These are phyloP conservation scores for Cynopterus sphinx DNA, from an alignment of 2,797 vertebrate species.

Conservation along the genomic window DNA sequence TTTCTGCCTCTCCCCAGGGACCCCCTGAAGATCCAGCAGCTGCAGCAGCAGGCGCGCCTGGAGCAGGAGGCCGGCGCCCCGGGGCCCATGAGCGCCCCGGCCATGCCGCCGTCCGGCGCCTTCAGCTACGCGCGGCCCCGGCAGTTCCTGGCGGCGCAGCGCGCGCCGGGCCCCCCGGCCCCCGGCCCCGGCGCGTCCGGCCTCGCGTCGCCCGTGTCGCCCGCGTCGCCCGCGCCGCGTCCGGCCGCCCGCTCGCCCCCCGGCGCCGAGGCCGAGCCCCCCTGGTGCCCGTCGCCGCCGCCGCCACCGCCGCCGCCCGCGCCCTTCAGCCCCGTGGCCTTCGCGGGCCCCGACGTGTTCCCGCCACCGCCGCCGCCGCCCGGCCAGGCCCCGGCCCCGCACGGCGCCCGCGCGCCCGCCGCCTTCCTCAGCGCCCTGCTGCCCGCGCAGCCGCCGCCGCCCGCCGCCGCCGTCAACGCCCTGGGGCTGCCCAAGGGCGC, in stretches of 20 bases:
- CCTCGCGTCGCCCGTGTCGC: conserved; percentile 94
- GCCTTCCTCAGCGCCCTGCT: conserved; percentile 95
- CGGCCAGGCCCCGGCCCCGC: conserved; percentile 82
- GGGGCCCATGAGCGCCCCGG: conserved; percentile 87
- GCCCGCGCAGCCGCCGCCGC: conserved; percentile 88
- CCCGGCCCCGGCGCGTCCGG: conserved; percentile 93
- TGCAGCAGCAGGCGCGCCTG: conserved; percentile 94
- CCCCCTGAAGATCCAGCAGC: conserved; percentile 93
- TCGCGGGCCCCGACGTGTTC: conserved; percentile 88
- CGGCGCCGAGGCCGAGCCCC: conserved; percentile 86
- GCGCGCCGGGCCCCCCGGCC: conserved; percentile 89
- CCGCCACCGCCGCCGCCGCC: conserved; percentile 87
- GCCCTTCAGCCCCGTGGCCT: conserved; percentile 87
- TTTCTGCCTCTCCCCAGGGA: conserved; percentile 88
- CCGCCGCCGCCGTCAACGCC: conserved; percentile 90
- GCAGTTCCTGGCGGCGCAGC: conserved; percentile 99
- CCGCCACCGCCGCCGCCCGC: conserved; percentile 95
- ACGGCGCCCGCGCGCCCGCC: conserved; percentile 90
- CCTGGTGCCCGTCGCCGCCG: conserved; percentile 93
- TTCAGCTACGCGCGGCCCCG: conserved; percentile 99
- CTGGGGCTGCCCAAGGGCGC: conserved; percentile 96
- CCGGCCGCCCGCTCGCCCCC: too few species aligned
- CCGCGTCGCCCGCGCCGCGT: conserved; percentile 87
- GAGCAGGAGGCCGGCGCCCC: conserved; percentile 91
- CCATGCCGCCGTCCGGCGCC: conserved; percentile 95